Conservation (phyloP, 2,888 invertebrate genomes). For the Epinotia nisella region DNA sequence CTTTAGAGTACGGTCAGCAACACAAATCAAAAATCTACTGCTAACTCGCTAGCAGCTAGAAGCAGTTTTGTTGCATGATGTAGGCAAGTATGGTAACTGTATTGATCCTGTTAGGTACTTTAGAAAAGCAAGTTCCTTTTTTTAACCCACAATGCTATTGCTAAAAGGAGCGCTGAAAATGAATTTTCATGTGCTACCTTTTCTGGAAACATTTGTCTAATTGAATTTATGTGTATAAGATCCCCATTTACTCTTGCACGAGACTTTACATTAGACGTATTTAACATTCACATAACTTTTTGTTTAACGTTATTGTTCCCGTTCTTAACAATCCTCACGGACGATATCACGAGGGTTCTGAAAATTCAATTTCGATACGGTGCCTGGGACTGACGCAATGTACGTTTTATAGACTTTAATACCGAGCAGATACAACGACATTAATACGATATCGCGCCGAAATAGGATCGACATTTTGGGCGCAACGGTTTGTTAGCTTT, state of each 20-base stretch:
- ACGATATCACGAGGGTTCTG: slow-evolving; percentile 61
- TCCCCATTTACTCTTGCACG: not conserved
- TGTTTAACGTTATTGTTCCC: slow-evolving; percentile 29
- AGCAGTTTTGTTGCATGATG: no score
- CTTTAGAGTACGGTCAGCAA: no score
- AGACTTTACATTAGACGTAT: slow-evolving; percentile 9
- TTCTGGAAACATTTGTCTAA: no score
- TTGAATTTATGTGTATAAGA: no score
- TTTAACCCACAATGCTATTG: no score
- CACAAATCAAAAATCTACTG: no score
- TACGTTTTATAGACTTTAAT: slow-evolving; percentile 70
- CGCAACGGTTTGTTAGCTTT: slow-evolving; percentile 18
- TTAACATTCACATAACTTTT: slow-evolving; percentile 24
- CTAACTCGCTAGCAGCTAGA: no score
- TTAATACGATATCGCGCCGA: slow-evolving; percentile 30
- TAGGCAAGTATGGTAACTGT: no score
- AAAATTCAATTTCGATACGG: slow-evolving; percentile 74
- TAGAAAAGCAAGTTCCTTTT: no score
- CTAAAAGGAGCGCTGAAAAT: no score
- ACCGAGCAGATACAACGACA: slow-evolving; percentile 33
- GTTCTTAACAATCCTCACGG: slow-evolving; percentile 52
- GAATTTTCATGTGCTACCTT: no score
- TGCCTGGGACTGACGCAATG: slow-evolving; percentile 58
- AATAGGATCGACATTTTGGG: slow-evolving; percentile 20
- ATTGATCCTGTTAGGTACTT: no score